Evolutionary conservation across 1,140 invertebrate genomes (phyloP).

Genomic region (Drosophila sproati): DNA sequence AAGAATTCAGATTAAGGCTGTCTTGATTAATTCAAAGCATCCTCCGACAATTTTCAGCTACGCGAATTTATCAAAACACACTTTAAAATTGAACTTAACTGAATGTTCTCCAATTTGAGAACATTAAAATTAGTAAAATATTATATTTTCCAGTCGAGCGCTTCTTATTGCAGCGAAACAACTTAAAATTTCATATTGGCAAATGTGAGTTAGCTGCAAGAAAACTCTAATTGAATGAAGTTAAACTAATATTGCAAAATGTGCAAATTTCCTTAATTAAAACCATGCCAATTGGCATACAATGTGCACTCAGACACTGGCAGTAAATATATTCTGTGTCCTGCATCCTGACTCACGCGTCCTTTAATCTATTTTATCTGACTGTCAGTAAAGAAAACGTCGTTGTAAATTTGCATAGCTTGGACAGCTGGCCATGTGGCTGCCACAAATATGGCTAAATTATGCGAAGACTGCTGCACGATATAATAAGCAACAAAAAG

Average conservation of each 20-base stretch:
- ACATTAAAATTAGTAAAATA: too few species aligned
- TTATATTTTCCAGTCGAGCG: too few species aligned
- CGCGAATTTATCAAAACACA: too few species aligned
- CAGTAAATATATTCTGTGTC: background rate
- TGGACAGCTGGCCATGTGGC: constrained; percentile 25
- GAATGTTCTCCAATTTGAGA: too few species aligned
- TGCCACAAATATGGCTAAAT: constrained; percentile 39
- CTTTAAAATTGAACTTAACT: too few species aligned
- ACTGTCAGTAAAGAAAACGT: constrained; percentile 18
- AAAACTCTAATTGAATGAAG: too few species aligned
- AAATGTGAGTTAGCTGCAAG: too few species aligned
- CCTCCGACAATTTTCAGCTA: too few species aligned
- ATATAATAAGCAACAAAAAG: constrained; percentile 9
- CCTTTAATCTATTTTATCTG: background rate
- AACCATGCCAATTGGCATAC: constrained; percentile 53
- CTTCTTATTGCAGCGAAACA: too few species aligned
- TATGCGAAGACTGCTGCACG: constrained; percentile 23
- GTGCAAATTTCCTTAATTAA: constrained; percentile 57
- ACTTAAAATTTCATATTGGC: too few species aligned
- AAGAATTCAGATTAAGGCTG: too few species aligned
- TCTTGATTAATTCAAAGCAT: too few species aligned
- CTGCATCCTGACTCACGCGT: background rate
- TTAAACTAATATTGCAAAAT: constrained; percentile 6
- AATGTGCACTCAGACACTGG: background rate
- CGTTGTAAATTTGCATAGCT: constrained; percentile 64